A percentile compares a stretch with the other conserved stretches of the same genome.
Conservation (phyloP, 2,888 invertebrate species). For the Strigamia maritima region DNA sequence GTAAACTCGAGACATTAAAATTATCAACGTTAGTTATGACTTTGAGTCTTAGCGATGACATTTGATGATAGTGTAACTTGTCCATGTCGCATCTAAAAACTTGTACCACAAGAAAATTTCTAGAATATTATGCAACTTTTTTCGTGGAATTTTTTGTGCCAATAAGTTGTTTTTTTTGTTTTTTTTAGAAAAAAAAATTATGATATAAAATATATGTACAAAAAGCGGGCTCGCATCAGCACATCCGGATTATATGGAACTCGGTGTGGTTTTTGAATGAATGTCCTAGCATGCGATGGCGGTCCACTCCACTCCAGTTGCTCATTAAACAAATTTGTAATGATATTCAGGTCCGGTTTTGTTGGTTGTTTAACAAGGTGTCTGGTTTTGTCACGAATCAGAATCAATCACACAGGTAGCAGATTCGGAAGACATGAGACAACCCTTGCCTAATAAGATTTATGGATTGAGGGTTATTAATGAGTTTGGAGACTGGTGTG, state of each 20-base stretch:
- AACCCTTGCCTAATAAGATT: conserved; percentile 3
- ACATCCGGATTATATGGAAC: not conserved
- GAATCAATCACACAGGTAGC: conserved; percentile 30
- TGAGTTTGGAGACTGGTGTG: conserved; percentile 13
- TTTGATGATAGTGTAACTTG: conserved; percentile 20
- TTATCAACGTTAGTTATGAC: not conserved
- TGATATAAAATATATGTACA: not conserved
- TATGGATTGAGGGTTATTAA: conserved; percentile 32
- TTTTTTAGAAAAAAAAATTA: not conserved
- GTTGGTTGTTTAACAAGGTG: conserved; percentile 34
- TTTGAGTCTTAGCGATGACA: conserved; percentile 20
- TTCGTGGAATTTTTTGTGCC: not conserved
- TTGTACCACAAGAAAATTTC: not conserved
- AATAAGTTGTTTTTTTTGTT: not conserved
- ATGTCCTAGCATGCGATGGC: conserved; percentile 18
- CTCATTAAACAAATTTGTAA: conserved; percentile 32
- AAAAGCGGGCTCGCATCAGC: not conserved
- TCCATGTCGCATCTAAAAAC: not conserved
- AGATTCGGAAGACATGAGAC: conserved; percentile 11
- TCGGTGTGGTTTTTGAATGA: conserved; percentile 15
- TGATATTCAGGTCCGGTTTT: conserved; percentile 31
- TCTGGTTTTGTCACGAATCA: conserved; percentile 32
- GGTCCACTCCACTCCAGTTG: conserved; percentile 31
- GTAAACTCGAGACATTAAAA: conserved; percentile 1
- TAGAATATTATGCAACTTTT: not conserved